Conservation (phyloP, 2,888 invertebrate genomes). For the Parasteatoda lunata region DNA sequence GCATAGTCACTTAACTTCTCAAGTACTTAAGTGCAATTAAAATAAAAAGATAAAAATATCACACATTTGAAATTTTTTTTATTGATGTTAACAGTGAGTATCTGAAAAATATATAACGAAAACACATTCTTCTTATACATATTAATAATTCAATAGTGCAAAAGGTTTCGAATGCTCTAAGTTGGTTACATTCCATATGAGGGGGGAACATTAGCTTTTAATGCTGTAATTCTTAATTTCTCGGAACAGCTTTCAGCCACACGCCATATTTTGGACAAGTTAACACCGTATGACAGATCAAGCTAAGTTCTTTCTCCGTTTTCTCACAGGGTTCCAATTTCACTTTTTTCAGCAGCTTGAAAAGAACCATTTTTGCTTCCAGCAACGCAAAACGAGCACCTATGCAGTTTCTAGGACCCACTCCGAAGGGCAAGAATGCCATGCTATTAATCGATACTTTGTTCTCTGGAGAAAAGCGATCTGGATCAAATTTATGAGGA, state of each 20-base stretch:
- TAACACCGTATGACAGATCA: slow-evolving; percentile 68
- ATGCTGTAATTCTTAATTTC: not conserved
- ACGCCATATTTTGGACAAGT: slow-evolving; percentile 69
- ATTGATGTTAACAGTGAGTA: no score
- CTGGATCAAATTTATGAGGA: slow-evolving; percentile 71
- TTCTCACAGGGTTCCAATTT: slow-evolving; percentile 47
- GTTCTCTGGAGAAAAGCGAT: slow-evolving; percentile 70
- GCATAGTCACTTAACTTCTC: no score
- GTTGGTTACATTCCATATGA: no score
- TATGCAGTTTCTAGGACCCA: slow-evolving; percentile 69
- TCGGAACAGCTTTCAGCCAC: slow-evolving; percentile 51
- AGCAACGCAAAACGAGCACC: slow-evolving; percentile 69
- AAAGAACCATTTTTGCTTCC: slow-evolving; percentile 67
- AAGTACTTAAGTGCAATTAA: no score
- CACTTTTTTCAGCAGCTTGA: slow-evolving; percentile 58
- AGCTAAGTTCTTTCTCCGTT: slow-evolving; percentile 63
- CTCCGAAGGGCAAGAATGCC: slow-evolving; percentile 69
- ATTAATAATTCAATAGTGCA: no score
- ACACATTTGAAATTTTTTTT: no score
- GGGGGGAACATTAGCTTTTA: no score
- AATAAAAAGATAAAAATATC: no score
- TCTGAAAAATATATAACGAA: no score
- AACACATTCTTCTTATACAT: no score
- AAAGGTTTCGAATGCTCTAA: no score
- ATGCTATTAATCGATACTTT: slow-evolving; percentile 54